Base-by-base conservation (phyloP, 2,797 vertebrate species). In the Sebastes trivittatus region DNA sequence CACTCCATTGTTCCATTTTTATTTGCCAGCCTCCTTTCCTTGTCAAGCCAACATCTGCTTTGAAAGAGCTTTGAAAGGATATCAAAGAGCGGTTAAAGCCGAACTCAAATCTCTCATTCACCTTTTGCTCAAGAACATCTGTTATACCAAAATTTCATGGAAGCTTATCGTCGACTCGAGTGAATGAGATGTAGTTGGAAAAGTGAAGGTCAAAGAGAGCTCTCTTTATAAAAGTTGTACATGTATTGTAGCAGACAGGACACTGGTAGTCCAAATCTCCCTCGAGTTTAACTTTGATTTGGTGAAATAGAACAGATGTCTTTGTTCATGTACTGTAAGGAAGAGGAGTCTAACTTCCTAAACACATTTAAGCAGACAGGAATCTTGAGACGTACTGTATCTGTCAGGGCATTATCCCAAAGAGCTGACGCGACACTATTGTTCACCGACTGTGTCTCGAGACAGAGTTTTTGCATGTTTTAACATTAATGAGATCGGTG, bases 401-500 rank as follows among this genome's bases (percentile, higher is more conserved):
- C 86, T 81, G 88, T 85, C 56, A 66, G 29, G 75, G 60, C 29
- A 80, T 89, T 77, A 87, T 77, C 70, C 75, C 78, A 78, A 86
- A 92, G 76, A 86, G 88, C 88, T 89, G 89, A 92, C 29, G 2
- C 7, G 0, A 68, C 74, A 78, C 54, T 80, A 84, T 84, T 78
- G 84, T 85, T 89, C 75, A 36, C 74, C 11, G 4, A 62, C 64
- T 72, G 76, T 63, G 65, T 75, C 75, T 88, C 30, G 34, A 87
- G 77, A 86, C 23, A 11, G 64, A 75, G 71, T 54, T 88, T 89
- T 85, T 84, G 83, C 88, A 89, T 89, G 87, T 88, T 89, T 91
- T 88, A 88, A 84, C 86, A 88, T 91, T 90, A 86, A 93, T 92
- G 68, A 87, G 86, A 80, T 76, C 5, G 30, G 23, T 61, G 71